Evolutionary conservation across 2,113 vertebrate genomes (phyloP), one percentile per base, ranked within the genome.

Genomic region (Chamaea fasciata): DNA sequence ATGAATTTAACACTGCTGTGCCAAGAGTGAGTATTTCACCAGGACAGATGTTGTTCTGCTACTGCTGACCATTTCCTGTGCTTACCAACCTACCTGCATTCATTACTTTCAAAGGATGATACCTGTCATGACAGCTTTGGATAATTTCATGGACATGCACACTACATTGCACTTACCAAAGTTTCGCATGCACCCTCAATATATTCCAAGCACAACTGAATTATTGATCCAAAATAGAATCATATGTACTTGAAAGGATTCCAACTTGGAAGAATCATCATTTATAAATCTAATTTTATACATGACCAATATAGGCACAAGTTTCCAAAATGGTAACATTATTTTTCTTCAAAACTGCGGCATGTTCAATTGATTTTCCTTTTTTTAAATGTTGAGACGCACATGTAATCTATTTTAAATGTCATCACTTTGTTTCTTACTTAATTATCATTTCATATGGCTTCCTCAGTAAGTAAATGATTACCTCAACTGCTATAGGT

Each of bases 1-100:
- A 55, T 75, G 16, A 97, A 98, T 98, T 98, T 97, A 98, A 98
- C 94, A 96, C 96, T 97, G 94, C 84, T 96, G 96, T 98, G 97
- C 96, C 97, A 98, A 97, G 95, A 98, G 96, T 97, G 97, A 90
- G 11, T 46, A 80, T 90, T 94, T 83, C 41, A 89, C 42, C 65
- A 49, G 50, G 42, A 67, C 30, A 75, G 75, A 24, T 27, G 23
- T 44, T 90, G 63, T 64, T 83, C 46, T 56, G 30, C 69, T 71
- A 74, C 44, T 1, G 2, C 23, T 91, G 75, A 90, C 73, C 71
- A 53, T 28, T 86, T 37, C 33, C 67, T 41, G 10, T 59, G 62
- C 81, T 88, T 93, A 55, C 70, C 28, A 71, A 68, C 19, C 39
- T 52, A 60, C 78, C 85, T 76, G 62, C 70, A 97, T 96, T 97